Conservation (phyloP, 2,797 vertebrate genomes). For the Aeoliscus strigatus region DNA sequence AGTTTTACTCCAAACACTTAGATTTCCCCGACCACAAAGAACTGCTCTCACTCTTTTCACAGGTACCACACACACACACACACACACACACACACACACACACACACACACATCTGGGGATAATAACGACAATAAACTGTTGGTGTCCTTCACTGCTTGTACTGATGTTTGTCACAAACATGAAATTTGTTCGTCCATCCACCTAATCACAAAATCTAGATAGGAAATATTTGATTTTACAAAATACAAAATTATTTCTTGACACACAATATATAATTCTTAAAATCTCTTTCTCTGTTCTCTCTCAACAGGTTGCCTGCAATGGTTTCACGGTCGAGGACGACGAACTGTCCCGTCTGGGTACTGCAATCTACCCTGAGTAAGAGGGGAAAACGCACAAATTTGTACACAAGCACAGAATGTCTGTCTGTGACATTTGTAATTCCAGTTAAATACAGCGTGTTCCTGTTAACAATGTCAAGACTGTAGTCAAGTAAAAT, state of each 20-base stretch:
- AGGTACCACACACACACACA: constrained; percentile 75
- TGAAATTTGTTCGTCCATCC: no score
- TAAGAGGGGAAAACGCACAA: constrained; percentile 60
- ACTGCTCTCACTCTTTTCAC: constrained; percentile 85
- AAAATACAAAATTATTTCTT: no score
- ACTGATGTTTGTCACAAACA: no score
- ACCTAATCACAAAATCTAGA: no score
- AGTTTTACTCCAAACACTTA: constrained; percentile 91
- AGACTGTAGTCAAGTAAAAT: not conserved
- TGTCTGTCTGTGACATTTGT: no score
- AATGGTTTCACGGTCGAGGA: constrained; percentile 98
- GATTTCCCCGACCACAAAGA: constrained; percentile 80
- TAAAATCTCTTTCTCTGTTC: no score
- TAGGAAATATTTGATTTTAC: no score
- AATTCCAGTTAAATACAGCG: constrained; percentile 4
- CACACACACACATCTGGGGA: no score
- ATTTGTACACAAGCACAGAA: not conserved
- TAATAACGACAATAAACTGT: no score
- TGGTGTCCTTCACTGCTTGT: no score
- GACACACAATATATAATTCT: no score
- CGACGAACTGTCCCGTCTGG: constrained; percentile 91
- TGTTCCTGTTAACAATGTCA: constrained; percentile 5
- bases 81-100: no score
- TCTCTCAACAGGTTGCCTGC: constrained; percentile 83
- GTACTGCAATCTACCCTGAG: constrained; percentile 94